These are phyloP conservation scores for Procambarus clarkii DNA, from an alignment of 1,140 invertebrate genomes.

Conservation along the genomic window DNA sequence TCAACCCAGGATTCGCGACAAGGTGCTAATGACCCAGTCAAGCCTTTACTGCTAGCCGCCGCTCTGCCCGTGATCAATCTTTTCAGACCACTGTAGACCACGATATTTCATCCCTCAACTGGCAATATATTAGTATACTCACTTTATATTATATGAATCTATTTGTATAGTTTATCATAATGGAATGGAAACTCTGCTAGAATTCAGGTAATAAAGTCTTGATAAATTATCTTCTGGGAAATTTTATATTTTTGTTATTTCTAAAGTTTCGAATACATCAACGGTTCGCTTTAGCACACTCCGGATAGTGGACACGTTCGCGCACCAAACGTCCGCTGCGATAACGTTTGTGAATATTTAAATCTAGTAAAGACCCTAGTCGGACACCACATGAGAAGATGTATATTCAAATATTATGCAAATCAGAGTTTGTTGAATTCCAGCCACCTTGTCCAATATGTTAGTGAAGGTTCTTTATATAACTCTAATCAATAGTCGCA, in stretches of 20 bases:
- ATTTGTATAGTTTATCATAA: no score
- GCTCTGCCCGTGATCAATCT: neutral
- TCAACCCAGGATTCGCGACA: constrained; percentile 35
- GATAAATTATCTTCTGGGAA: no score
- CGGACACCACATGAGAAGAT: constrained; percentile 24
- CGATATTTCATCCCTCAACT: no score
- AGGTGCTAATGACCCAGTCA: constrained; percentile 39
- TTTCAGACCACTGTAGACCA: no score
- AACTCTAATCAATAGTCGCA: neutral
- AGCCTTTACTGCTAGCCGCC: neutral
- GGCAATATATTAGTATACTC: no score
- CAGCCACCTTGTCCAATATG: neutral
- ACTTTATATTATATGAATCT: no score
- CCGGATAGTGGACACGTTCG: neutral
- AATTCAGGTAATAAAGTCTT: no score
- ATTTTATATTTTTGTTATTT: neutral
- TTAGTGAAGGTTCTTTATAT: neutral
- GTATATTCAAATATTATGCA: constrained; percentile 47
- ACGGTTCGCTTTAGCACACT: neutral
- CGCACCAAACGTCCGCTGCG: neutral
- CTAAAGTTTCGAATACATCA: neutral
- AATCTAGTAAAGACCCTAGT: constrained; percentile 16
- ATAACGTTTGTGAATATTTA: constrained; percentile 38
- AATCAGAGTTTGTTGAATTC: constrained; percentile 1
- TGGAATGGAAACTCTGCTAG: no score